Evolutionary conservation across 2,113 vertebrate species (phyloP).

Genomic region (Rhinolophus sinicus): DNA sequence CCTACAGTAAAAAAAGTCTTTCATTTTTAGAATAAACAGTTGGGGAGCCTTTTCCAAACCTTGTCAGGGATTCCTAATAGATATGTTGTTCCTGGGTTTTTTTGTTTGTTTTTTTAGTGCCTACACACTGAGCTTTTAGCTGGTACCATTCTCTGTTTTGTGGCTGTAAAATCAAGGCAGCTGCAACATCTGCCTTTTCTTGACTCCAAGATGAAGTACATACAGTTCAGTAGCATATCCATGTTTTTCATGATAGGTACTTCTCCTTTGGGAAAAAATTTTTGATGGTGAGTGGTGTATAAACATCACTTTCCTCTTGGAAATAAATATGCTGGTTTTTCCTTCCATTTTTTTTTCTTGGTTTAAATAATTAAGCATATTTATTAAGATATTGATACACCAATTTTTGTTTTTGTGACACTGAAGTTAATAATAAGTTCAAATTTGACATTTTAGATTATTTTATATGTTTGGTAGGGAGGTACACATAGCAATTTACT

Average conservation of each 20-base stretch:
- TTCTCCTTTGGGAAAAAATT: slow-evolving; percentile 31
- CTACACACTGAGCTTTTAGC: neutral
- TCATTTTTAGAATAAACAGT: neutral
- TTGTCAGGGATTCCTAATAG: neutral
- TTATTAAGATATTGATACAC: slow-evolving; percentile 29
- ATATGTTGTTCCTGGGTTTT: neutral
- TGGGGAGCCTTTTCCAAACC: neutral
- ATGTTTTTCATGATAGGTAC: neutral
- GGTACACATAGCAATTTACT: neutral
- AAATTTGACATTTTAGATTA: slow-evolving; percentile 50
- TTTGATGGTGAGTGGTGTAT: neutral
- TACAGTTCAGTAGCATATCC: neutral
- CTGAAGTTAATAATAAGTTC: slow-evolving; percentile 24
- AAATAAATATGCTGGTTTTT: neutral
- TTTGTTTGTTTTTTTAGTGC: neutral
- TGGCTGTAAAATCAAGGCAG: slow-evolving; percentile 18
- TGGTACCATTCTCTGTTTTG: neutral
- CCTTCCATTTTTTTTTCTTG: neutral
- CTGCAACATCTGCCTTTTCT: neutral
- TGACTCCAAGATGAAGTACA: slow-evolving; percentile 1
- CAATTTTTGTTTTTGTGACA: slow-evolving; percentile 51
- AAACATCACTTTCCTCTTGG: slow-evolving; percentile 39
- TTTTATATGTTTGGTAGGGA: neutral
- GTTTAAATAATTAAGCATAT: neutral
- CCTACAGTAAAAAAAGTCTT: neutral